These are phyloP conservation scores for Magallana angulata DNA, from an alignment of 1,140 invertebrate genomes.

Conservation along the genomic window DNA sequence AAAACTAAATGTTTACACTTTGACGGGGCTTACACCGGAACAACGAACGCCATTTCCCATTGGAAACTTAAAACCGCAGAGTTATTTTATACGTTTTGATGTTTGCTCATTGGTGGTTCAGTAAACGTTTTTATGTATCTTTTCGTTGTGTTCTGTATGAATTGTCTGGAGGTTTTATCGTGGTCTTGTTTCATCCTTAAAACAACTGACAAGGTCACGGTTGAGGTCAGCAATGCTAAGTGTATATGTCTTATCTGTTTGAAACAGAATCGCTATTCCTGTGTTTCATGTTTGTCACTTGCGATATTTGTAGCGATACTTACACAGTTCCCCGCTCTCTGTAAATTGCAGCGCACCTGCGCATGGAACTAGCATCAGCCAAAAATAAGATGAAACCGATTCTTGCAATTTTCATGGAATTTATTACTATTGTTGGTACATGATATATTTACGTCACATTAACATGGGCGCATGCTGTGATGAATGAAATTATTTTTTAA, in stretches of 20 bases:
- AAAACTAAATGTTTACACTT: slow-evolving; percentile 24
- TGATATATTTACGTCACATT: slow-evolving; percentile 5
- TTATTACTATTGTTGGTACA: slow-evolving; percentile 18
- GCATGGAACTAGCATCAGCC: neutral
- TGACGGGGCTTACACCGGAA: neutral
- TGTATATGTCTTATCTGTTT: neutral
- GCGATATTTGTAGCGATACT: neutral
- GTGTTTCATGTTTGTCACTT: neutral
- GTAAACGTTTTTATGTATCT: slow-evolving; percentile 36
- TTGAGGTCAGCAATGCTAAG: neutral
- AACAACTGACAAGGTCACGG: slow-evolving; percentile 15
- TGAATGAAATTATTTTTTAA: slow-evolving; percentile 19
- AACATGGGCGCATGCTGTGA: slow-evolving; percentile 18
- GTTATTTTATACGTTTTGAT: slow-evolving; percentile 25
- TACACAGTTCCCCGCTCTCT: neutral
- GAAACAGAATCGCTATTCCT: neutral
- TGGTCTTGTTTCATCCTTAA: slow-evolving; percentile 4
- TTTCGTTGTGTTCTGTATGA: slow-evolving; percentile 17
- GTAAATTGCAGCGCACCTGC: neutral
- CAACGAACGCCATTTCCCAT: slow-evolving; percentile 19
- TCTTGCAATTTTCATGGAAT: neutral
- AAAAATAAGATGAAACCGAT: neutral
- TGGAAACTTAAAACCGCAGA: slow-evolving; percentile 24
- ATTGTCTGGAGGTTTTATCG: slow-evolving; percentile 26
- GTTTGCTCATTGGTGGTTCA: slow-evolving; percentile 18